Evolutionary conservation across 2,888 invertebrate species (phyloP).

Genomic region (Rotaria socialis): DNA sequence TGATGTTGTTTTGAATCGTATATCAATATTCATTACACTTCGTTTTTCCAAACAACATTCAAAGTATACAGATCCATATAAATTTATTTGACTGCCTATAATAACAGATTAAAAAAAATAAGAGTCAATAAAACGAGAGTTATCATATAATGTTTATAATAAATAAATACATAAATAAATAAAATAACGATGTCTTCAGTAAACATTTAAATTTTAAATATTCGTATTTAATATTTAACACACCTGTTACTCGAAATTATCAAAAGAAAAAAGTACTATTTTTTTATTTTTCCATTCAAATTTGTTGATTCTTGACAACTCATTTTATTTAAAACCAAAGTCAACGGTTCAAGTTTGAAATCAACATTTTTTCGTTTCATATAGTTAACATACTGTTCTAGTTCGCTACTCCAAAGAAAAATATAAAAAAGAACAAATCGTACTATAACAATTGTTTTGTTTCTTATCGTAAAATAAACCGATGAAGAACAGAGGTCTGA

Average conservation of each 20-base stretch:
- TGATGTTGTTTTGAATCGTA: background rate
- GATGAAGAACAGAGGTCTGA: background rate
- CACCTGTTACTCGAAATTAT: too few species aligned
- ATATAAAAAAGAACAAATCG: background rate
- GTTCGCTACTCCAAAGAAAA: background rate
- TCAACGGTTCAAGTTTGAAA: too few species aligned
- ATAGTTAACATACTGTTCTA: background rate
- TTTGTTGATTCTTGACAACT: too few species aligned
- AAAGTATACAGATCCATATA: slow-evolving; percentile 11
- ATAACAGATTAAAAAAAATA: background rate
- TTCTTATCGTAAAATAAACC: background rate
- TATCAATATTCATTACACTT: slow-evolving; percentile 20
- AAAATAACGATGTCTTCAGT: too few species aligned
- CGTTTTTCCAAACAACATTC: slow-evolving; percentile 8
- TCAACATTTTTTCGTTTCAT: background rate
- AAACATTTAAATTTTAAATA: too few species aligned
- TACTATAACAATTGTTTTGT: background rate
- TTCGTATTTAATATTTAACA: too few species aligned
- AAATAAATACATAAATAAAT: too few species aligned
- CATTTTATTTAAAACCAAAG: too few species aligned
- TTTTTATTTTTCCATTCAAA: too few species aligned
- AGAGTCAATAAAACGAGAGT: too few species aligned
- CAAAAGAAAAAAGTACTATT: too few species aligned
- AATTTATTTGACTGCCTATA: background rate
- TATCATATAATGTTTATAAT: too few species aligned